These are phyloP conservation scores for Priocnemis perturbator DNA, from an alignment of 2,888 invertebrate genomes.

Conservation along the genomic window DNA sequence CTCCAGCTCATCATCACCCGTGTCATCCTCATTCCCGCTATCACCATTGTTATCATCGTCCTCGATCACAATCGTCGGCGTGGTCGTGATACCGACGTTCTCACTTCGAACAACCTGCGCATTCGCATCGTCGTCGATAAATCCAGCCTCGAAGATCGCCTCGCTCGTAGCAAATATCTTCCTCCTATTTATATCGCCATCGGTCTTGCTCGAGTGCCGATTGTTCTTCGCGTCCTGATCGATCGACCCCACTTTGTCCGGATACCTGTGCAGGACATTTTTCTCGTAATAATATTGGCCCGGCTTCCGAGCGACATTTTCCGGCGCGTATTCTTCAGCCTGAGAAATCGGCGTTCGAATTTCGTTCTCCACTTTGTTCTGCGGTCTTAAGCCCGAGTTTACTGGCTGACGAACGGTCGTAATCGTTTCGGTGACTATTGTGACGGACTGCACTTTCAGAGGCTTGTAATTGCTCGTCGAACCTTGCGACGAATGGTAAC, in stretches of 20 bases:
- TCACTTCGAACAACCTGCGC: slow-evolving; percentile 13
- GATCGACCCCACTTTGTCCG: slow-evolving; percentile 27
- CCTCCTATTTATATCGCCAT: not conserved
- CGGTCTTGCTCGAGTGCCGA: not conserved
- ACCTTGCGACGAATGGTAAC: not conserved
- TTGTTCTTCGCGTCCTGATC: slow-evolving; percentile 10
- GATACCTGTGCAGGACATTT: slow-evolving; percentile 59
- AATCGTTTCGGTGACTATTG: slow-evolving; percentile 38
- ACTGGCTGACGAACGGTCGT: slow-evolving; percentile 27
- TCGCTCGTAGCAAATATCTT: not conserved
- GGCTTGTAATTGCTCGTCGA: slow-evolving; percentile 27
- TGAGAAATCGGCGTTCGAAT: slow-evolving; percentile 40
- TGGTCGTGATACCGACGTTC: slow-evolving; percentile 28
- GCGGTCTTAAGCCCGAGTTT: slow-evolving; percentile 13
- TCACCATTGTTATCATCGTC: slow-evolving; percentile 4
- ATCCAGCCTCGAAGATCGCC: not conserved
- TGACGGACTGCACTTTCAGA: slow-evolving; percentile 42
- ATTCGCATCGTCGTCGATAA: slow-evolving; percentile 2
- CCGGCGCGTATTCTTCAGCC: not conserved
- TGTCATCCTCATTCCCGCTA: slow-evolving; percentile 8
- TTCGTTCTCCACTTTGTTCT: slow-evolving; percentile 34
- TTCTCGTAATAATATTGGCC: slow-evolving; percentile 62
- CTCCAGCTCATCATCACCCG: slow-evolving; percentile 1
- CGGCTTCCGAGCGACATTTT: slow-evolving; percentile 23
- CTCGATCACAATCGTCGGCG: slow-evolving; percentile 21